These are phyloP conservation scores for Aphelenchoides bicaudatus DNA, from an alignment of 2,888 invertebrate species.

Conservation along the genomic window DNA sequence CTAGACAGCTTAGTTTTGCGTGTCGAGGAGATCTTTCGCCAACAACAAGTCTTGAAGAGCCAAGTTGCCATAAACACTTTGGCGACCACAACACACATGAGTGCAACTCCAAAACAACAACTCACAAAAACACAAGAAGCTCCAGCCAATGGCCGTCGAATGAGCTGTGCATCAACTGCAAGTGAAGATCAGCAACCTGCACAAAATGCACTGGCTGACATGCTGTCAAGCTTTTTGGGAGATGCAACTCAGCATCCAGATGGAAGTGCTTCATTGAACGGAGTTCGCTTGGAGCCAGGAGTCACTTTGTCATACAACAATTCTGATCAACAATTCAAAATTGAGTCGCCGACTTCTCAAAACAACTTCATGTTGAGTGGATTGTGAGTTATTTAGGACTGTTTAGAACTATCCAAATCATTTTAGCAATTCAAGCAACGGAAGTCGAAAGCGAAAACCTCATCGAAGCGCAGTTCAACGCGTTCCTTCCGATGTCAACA, in stretches of 20 bases:
- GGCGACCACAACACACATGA: not conserved
- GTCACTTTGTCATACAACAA: constrained; percentile 1
- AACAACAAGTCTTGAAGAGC: constrained; percentile 1
- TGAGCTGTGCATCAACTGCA: not conserved
- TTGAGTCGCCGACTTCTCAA: not conserved
- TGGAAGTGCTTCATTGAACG: not conserved
- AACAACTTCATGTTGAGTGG: not conserved
- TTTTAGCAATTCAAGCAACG: constrained; percentile 6
- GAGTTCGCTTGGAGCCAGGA: constrained; percentile 5
- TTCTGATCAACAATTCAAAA: constrained; percentile 8
- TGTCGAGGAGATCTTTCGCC: constrained; percentile 12
- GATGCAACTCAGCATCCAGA: constrained; percentile 8
- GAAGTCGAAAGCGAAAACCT: constrained; percentile 18
- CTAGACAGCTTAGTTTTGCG: not conserved
- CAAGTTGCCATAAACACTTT: not conserved
- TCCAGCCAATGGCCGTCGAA: not conserved
- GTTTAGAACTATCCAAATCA: not conserved
- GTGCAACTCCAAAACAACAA: not conserved
- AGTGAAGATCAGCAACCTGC: constrained; percentile 6
- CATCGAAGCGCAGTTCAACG: constrained; percentile 28
- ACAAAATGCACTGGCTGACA: not conserved
- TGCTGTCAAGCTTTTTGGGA: constrained; percentile 7
- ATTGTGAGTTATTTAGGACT: not conserved
- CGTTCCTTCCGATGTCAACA: constrained; percentile 18
- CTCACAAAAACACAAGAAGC: not conserved